These are phyloP conservation scores for Sylvicola cinctus DNA, from an alignment of 2,888 invertebrate genomes.

Conservation along the genomic window DNA sequence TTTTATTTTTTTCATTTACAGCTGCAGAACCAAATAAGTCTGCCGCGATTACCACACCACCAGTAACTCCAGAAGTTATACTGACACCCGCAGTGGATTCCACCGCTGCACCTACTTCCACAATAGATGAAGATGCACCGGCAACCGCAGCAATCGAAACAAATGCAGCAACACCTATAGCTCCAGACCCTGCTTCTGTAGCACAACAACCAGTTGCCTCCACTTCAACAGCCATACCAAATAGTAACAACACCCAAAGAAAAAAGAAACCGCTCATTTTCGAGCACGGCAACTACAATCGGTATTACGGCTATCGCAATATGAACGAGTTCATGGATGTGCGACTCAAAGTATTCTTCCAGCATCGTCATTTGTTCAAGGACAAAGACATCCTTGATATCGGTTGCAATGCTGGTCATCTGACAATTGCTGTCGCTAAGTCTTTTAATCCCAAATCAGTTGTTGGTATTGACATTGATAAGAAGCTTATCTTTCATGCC, in stretches of 20 bases:
- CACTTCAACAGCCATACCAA: background rate
- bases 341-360: slow-evolving; percentile 59
- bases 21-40: too few species aligned
- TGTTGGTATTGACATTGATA: slow-evolving; percentile 89
- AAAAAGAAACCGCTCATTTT: slow-evolving; percentile 70
- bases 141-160: background rate
- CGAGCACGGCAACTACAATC: slow-evolving; percentile 91
- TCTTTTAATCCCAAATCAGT: slow-evolving; percentile 70
- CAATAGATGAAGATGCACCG: slow-evolving; percentile 10
- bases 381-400: slow-evolving; percentile 87
- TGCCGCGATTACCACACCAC: too few species aligned
- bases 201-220: background rate
- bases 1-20: too few species aligned
- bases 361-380: slow-evolving; percentile 62
- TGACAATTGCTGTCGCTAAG: slow-evolving; percentile 76
- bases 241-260: slow-evolving; percentile 28
- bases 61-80: too few species aligned
- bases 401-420: slow-evolving; percentile 93
- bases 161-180: too few species aligned
- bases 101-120: slow-evolving; percentile 21
- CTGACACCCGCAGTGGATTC: too few species aligned
- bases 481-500: slow-evolving; percentile 46
- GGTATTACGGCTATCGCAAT: slow-evolving; percentile 91
- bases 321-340: slow-evolving; percentile 62
- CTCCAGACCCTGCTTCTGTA: too few species aligned